These are phyloP conservation scores for Drosophila nigritarsus DNA, from an alignment of 2,888 invertebrate species.

Conservation along the genomic window DNA sequence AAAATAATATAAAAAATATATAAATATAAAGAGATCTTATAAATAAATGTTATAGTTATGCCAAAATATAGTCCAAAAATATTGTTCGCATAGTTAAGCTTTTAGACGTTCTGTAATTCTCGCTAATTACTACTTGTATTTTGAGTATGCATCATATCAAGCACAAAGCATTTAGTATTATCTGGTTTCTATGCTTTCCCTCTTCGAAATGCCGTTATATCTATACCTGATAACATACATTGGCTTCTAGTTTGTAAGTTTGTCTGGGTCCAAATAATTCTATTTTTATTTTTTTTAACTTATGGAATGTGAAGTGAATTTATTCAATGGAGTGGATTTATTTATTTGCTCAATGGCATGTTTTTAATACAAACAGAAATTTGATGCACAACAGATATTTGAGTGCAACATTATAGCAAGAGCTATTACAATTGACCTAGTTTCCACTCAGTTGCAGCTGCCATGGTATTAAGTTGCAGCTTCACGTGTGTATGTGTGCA, in stretches of 20 bases:
- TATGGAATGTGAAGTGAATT: background rate
- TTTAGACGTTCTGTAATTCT: background rate
- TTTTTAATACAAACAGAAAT: background rate
- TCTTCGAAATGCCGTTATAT: background rate
- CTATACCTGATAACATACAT: conserved; percentile 10
- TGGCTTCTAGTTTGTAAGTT: background rate
- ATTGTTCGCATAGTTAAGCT: background rate
- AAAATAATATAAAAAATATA: conserved; percentile 3
- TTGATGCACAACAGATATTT: background rate
- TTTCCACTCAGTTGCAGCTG: conserved; percentile 1
- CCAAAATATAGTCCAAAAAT: background rate
- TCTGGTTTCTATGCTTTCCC: background rate
- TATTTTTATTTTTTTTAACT: background rate
- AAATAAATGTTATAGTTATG: background rate
- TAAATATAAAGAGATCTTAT: no score
- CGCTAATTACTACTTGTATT: background rate
- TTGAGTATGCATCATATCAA: background rate
- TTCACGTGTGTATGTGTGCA: conserved; percentile 13
- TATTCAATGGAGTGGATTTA: background rate
- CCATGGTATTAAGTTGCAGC: background rate
- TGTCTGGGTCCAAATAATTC: background rate
- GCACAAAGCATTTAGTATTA: conserved; percentile 5
- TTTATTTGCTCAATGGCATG: background rate
- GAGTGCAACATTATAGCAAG: background rate
- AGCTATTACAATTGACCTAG: conserved; percentile 4